phyloP scores from a whole-genome alignment of 2,113 vertebrate genomes.

The Prunella fulvescens region DNA sequence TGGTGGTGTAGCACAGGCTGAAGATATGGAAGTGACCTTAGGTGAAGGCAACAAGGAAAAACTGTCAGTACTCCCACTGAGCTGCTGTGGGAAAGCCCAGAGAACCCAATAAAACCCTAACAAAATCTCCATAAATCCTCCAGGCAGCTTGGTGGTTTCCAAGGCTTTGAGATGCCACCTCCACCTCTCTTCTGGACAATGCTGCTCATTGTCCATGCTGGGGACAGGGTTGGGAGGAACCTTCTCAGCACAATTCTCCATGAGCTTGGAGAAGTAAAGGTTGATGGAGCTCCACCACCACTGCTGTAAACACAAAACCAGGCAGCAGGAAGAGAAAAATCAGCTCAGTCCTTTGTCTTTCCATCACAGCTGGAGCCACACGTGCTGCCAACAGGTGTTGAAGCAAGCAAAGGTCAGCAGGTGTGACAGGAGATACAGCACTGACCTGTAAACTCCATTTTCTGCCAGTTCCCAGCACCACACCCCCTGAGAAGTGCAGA shows the following conservation, averaged over 20 bases:
- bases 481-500: background rate
- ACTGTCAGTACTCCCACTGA: background rate
- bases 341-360: background rate
- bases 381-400: background rate
- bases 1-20: background rate
- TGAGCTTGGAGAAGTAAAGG: background rate
- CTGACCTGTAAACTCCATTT: background rate
- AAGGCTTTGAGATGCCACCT: background rate
- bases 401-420: background rate
- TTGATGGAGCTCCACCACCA: background rate
- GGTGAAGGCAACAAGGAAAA: background rate
- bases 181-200: background rate
- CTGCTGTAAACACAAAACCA: background rate
- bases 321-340: background rate
- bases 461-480: background rate
- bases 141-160: background rate
- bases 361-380: background rate
- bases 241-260: background rate
- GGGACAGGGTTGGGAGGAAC: background rate
- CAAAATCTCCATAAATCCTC: background rate
- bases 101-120: background rate
- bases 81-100: background rate
- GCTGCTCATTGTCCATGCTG: accelerated
- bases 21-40: conserved; percentile 13
- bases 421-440: background rate